Percentiles rank a stretch among this genome's conserved stretches.
phyloP scores from a whole-genome alignment of 1,140 invertebrate species.

The Antheraea mylitta region DNA sequence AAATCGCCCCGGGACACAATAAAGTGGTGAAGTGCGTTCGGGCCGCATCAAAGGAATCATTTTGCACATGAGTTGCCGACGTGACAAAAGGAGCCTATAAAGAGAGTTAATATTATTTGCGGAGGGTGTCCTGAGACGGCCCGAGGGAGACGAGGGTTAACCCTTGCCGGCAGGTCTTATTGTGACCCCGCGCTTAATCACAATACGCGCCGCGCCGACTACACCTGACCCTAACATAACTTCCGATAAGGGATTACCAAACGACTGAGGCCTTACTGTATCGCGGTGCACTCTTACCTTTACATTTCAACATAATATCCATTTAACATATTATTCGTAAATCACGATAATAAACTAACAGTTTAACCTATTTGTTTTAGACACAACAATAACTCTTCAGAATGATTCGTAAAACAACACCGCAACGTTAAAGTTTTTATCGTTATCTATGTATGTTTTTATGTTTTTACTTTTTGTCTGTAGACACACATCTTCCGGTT shows the following conservation, averaged over 20 bases:
- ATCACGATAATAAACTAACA: too few relatives aligned
- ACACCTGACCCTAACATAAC: slow-evolving; percentile 35
- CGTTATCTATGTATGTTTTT: not conserved
- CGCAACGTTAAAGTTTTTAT: not conserved
- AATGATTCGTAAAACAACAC: not conserved
- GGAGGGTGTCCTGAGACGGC: slow-evolving; percentile 22
- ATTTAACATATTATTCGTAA: too few relatives aligned
- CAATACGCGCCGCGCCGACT: slow-evolving; percentile 15
- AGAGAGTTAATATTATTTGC: slow-evolving; percentile 54
- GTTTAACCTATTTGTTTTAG: too few relatives aligned
- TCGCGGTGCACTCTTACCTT: slow-evolving; percentile 8
- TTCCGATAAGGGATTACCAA: slow-evolving; percentile 24
- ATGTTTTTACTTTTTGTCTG: not conserved
- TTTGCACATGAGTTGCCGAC: slow-evolving; percentile 39
- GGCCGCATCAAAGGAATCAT: slow-evolving; percentile 49
- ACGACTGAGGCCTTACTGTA: not conserved
- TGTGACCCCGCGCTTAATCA: slow-evolving; percentile 37
- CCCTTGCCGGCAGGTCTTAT: slow-evolving; percentile 35
- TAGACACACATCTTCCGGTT: not conserved
- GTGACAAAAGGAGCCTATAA: slow-evolving; percentile 39
- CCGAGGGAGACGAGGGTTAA: slow-evolving; percentile 31
- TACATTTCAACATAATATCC: not conserved
- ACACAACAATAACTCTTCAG: too few relatives aligned
- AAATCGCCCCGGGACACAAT: slow-evolving; percentile 34
- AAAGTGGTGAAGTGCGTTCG: slow-evolving; percentile 43